Conservation (phyloP, 2,888 invertebrate species). For the Drosophila borealis region DNA sequence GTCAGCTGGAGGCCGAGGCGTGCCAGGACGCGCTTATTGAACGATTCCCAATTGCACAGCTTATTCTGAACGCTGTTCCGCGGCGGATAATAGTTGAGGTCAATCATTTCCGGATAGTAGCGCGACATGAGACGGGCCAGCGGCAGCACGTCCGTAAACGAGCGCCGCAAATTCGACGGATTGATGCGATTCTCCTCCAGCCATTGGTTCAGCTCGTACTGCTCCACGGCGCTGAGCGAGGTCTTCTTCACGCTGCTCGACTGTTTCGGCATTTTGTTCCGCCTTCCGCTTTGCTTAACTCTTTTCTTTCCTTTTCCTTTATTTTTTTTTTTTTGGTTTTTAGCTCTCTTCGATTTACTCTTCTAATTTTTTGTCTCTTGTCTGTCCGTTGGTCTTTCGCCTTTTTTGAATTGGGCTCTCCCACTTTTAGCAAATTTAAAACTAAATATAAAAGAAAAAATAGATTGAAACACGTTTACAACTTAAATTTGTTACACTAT, state of each 20-base stretch:
- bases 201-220: slow-evolving; percentile 55
- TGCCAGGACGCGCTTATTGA: slow-evolving; percentile 90
- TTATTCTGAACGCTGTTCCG: slow-evolving; percentile 89
- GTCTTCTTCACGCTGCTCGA: slow-evolving; percentile 23
- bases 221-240: slow-evolving; percentile 29
- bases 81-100: slow-evolving; percentile 91
- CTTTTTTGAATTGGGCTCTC: background rate
- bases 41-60: slow-evolving; percentile 90
- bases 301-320: background rate
- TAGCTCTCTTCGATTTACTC: background rate
- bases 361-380: too few species aligned
- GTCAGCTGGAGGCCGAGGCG: slow-evolving; percentile 87
- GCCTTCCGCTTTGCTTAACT: too few species aligned
- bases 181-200: slow-evolving; percentile 35
- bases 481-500: slow-evolving; percentile 31
- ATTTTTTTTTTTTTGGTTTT: background rate
- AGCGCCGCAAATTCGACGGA: slow-evolving; percentile 86
- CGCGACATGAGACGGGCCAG: slow-evolving; percentile 90
- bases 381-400: too few species aligned
- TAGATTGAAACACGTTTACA: slow-evolving; percentile 5
- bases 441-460: slow-evolving; percentile 3
- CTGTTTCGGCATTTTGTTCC: slow-evolving; percentile 21
- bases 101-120: slow-evolving; percentile 90
- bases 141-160: slow-evolving; percentile 89
- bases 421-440: background rate